Conservation (phyloP, 2,797 vertebrate genomes). For the Sebastes baramenuke region DNA sequence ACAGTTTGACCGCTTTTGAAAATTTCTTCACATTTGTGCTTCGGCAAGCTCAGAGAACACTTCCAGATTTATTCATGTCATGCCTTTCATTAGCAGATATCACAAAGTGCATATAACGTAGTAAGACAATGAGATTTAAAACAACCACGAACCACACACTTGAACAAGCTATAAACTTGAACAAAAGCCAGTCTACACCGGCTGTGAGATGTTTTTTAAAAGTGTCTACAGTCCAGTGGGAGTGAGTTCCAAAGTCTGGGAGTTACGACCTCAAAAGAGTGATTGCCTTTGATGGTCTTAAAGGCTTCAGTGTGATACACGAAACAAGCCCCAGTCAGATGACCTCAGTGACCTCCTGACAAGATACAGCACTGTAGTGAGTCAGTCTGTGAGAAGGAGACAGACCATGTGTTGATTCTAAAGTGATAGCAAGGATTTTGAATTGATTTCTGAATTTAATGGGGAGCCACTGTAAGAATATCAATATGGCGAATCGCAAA, state of each 20-base stretch:
- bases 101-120: not conserved
- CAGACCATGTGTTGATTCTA: not conserved
- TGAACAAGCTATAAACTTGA: not conserved
- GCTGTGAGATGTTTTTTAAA: slow-evolving; percentile 3
- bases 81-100: not conserved
- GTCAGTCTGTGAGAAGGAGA: not conserved
- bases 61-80: not conserved
- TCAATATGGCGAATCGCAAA: not conserved
- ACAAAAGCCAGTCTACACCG: not conserved
- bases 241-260: slow-evolving; percentile 2
- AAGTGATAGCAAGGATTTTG: not conserved
- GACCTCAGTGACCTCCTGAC: not conserved
- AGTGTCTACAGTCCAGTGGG: not conserved
- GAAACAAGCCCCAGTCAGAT: slow-evolving; percentile 3
- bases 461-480: not conserved
- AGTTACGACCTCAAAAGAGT: not conserved
- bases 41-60: too few relatives aligned
- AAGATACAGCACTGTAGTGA: not conserved
- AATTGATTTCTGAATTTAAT: not conserved
- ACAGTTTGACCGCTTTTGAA: too few relatives aligned
- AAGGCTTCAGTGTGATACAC: slow-evolving; percentile 1
- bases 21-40: too few relatives aligned
- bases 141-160: not conserved
- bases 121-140: not conserved
- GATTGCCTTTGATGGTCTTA: slow-evolving; percentile 26